These are phyloP conservation scores for Caenorhabditis drosophilae DNA, from an alignment of 2,888 invertebrate genomes.

Conservation along the genomic window DNA sequence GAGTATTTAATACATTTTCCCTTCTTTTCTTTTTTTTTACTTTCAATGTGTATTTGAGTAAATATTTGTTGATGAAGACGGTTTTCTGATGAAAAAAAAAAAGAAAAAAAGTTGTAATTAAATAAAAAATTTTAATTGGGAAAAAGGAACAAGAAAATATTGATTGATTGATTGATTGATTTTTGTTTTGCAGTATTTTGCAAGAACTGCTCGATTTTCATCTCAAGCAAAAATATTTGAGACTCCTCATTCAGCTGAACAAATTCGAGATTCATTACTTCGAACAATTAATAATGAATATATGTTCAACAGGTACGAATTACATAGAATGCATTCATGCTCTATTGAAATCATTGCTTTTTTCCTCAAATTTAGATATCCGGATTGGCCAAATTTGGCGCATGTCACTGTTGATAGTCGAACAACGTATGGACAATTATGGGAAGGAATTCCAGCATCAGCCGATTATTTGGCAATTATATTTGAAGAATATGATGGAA, in stretches of 20 bases:
- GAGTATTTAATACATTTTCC: too few relatives aligned
- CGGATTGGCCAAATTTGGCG: slow-evolving; percentile 66
- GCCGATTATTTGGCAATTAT: slow-evolving; percentile 65
- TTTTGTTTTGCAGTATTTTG: slow-evolving; percentile 61
- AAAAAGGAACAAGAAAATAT: neutral
- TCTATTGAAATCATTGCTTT: too few relatives aligned
- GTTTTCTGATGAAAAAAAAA: slow-evolving; percentile 2
- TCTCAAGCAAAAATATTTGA: slow-evolving; percentile 56
- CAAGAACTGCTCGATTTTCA: slow-evolving; percentile 52
- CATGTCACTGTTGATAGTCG: slow-evolving; percentile 60
- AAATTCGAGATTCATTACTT: slow-evolving; percentile 42
- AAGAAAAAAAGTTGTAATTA: neutral
- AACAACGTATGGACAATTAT: slow-evolving; percentile 65
- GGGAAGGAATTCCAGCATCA: slow-evolving; percentile 56
- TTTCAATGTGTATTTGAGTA: too few relatives aligned
- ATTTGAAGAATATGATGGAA: slow-evolving; percentile 64
- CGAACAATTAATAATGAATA: slow-evolving; percentile 53
- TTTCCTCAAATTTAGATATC: slow-evolving; percentile 40
- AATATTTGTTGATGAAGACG: slow-evolving; percentile 1
- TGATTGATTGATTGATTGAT: too few relatives aligned
- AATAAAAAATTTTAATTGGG: neutral
- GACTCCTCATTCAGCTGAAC: slow-evolving; percentile 49
- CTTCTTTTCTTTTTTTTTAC: too few relatives aligned
- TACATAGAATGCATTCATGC: too few relatives aligned
- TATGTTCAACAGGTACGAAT: slow-evolving; percentile 46